phyloP scores from a whole-genome alignment of 2,113 vertebrate genomes.

The Passer domesticus region DNA sequence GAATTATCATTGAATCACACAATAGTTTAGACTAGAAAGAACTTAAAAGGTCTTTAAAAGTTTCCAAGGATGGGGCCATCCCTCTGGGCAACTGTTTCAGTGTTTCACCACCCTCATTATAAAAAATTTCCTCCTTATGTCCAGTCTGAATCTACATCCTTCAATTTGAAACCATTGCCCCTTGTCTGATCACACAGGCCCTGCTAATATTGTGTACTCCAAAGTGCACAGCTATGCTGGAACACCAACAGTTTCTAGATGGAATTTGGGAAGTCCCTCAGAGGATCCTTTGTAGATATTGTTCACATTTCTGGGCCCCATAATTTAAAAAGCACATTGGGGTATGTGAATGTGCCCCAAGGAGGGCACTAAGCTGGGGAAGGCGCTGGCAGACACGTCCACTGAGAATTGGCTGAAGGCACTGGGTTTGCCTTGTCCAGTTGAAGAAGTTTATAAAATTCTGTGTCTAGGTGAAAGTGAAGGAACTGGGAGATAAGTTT shows the following conservation, averaged over 20 bases:
- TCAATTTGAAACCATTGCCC: background rate
- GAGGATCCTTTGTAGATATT: background rate
- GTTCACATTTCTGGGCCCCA: background rate
- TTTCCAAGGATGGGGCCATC: background rate
- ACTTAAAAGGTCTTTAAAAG: background rate
- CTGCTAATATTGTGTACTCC: background rate
- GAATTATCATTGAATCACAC: background rate
- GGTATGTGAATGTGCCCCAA: accelerated
- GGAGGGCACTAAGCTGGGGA: background rate
- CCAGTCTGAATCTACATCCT: background rate
- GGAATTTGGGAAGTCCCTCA: background rate
- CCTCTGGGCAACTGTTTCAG: background rate
- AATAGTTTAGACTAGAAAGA: background rate
- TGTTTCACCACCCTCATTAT: background rate
- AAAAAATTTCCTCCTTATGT: background rate
- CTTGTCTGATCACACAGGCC: background rate
- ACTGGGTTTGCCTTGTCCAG: background rate
- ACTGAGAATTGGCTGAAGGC: too few relatives aligned
- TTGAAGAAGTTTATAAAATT: background rate
- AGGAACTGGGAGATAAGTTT: background rate
- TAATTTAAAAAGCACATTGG: accelerated
- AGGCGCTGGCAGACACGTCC: background rate
- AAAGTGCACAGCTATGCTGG: background rate
- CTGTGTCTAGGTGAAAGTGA: background rate
- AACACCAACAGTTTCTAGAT: background rate